Conservation (phyloP, 2,113 vertebrate species). For the Pristiophorus japonicus region DNA sequence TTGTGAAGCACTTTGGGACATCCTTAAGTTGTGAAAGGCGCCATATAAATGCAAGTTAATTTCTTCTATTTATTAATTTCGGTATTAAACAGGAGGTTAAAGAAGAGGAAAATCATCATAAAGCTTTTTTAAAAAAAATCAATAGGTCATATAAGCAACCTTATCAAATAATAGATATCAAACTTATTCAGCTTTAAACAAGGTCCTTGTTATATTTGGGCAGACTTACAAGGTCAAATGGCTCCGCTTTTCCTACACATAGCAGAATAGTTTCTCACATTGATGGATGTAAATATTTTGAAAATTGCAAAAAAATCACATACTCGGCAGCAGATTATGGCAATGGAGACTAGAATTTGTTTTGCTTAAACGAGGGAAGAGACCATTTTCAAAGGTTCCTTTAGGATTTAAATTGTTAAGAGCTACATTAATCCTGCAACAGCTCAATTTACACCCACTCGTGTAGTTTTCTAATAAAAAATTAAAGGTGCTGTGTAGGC, state of each 20-base stretch:
- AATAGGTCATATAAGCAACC: background rate
- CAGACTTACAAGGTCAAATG: background rate
- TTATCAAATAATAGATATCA: background rate
- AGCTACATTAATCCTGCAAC: background rate
- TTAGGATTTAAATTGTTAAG: background rate
- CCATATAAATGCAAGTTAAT: background rate
- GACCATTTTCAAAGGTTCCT: background rate
- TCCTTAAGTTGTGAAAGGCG: background rate
- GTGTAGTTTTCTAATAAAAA: background rate
- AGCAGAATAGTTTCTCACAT: background rate
- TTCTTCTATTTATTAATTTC: background rate
- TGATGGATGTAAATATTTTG: background rate
- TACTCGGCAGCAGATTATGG: background rate
- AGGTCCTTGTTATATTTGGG: constrained; percentile 6
- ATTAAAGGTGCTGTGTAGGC: background rate
- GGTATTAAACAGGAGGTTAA: too few species aligned
- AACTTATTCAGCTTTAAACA: background rate
- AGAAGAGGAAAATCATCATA: background rate
- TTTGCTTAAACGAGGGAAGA: background rate
- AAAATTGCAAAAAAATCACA: background rate
- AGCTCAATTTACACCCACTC: background rate
- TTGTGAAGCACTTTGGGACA: background rate
- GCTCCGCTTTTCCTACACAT: background rate
- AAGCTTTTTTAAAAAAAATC: background rate
- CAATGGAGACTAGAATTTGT: background rate